Evolutionary conservation across 2,113 vertebrate species (phyloP).

Genomic region (Rhea americana): DNA sequence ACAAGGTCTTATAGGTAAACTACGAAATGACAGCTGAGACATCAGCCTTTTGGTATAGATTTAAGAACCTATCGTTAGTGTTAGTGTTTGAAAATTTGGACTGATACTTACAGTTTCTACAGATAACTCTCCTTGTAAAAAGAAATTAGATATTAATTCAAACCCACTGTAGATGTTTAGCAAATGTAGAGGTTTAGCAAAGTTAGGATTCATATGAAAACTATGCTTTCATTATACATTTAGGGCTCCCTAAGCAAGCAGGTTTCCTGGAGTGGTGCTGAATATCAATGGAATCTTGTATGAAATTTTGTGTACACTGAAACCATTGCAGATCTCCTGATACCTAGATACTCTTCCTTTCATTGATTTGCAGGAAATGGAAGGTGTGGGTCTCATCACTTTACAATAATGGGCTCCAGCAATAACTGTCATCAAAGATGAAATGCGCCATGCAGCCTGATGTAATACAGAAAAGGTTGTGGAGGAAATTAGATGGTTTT

Average conservation of each 20-base stretch:
- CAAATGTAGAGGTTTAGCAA: neutral
- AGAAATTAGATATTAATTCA: neutral
- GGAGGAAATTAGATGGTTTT: neutral
- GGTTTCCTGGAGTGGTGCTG: neutral
- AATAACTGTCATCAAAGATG: neutral
- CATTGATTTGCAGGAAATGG: neutral
- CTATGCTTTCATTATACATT: neutral
- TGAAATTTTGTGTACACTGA: neutral
- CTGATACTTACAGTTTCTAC: neutral
- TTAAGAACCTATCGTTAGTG: neutral
- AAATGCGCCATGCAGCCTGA: neutral
- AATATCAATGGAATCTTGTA: neutral
- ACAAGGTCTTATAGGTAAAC: rapidly evolving
- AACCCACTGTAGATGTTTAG: neutral
- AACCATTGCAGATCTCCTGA: neutral
- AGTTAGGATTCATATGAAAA: neutral
- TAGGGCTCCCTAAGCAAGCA: neutral
- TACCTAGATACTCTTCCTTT: neutral
- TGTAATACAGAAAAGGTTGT: neutral
- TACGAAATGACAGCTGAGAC: neutral
- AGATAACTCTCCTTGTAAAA: neutral
- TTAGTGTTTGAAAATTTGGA: neutral
- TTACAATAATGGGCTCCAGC: neutral
- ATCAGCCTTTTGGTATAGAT: neutral
- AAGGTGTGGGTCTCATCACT: neutral